Base-by-base conservation (phyloP, 2,113 vertebrate species). In the Rafetus swinhoei region DNA sequence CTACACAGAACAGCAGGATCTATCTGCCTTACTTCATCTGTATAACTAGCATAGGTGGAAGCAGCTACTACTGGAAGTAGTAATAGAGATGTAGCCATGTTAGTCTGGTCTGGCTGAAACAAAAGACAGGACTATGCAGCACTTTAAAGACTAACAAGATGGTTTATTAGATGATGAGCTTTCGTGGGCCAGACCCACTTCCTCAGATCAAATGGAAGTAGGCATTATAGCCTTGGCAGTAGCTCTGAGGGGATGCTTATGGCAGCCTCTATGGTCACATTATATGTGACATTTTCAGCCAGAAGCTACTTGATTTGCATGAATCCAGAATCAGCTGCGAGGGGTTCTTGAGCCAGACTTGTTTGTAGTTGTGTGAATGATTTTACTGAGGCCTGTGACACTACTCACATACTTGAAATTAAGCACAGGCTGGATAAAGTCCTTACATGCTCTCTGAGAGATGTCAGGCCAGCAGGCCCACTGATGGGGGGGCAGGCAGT, bases 361-460 rank as follows among this genome's bases (percentile, higher is more conserved):
- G 0, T 84, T 27, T 54, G 53, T 54, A 12, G 27, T 29, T 62
- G 13, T 9, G 14, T 24, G 2, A 29, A 84, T 59, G 60, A 13
- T 29, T 96, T 77, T 87, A 45, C 2, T 2, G 55, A 82, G 86
- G 2, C 50, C 18, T 10, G 2, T 56, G 45, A 62, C 32, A 14
- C 35, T n/a, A 35, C 15, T 52, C 22, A 5, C 3, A 1, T 50
- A 52, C 56, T 14, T 77, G 89, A n/a, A 93, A 72, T 8, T 65
- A 29, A n/a, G 55, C 53, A 45, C 88, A 1, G 2, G 1, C 2
- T 88, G 56, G 19, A 60, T 50, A 92, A 74, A 0, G 1, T 22
- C 80, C 10, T 81, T 88, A 22, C 50, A 13, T 2, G 12, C 57
- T 11, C 57, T 77, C 14, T 77, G 87, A 5, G 2, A 5, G 74